Evolutionary conservation across 2,888 invertebrate species (phyloP).

Genomic region (Oasisia sp.): DNA sequence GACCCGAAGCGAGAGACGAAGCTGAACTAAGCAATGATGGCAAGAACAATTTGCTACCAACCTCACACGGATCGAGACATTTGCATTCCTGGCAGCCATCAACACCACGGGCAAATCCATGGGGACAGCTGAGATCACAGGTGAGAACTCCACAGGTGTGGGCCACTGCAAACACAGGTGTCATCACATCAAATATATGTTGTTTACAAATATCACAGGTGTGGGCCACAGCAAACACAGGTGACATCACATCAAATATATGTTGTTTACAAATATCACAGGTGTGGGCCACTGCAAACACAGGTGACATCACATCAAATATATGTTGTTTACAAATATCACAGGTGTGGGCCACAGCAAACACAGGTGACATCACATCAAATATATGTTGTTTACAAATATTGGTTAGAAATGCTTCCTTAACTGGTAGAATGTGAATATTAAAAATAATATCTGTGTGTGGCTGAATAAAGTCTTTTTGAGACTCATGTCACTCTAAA

Average conservation of each 20-base stretch:
- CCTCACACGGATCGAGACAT: conserved; percentile 40
- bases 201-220: conserved; percentile 29
- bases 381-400: background rate
- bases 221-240: background rate
- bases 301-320: background rate
- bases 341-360: conserved; percentile 27
- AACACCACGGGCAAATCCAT: conserved; percentile 32
- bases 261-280: conserved; percentile 27
- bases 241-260: background rate
- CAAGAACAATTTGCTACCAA: conserved; percentile 18
- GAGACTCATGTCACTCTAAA: too few species aligned
- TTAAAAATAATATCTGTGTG: too few species aligned
- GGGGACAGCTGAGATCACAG: conserved; percentile 37
- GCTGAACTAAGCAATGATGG: background rate
- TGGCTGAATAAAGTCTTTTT: too few species aligned
- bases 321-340: background rate
- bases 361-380: background rate
- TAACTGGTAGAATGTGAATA: too few species aligned
- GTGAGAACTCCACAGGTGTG: conserved; percentile 34
- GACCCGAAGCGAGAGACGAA: background rate
- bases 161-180: background rate
- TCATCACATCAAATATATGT: background rate
- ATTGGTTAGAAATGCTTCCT: too few species aligned
- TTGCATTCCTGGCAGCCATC: conserved; percentile 40
- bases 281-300: conserved; percentile 6